Evolutionary conservation across 2,113 vertebrate species (phyloP), one percentile per base, ranked within the genome.

Genomic region (Podiceps cristatus): DNA sequence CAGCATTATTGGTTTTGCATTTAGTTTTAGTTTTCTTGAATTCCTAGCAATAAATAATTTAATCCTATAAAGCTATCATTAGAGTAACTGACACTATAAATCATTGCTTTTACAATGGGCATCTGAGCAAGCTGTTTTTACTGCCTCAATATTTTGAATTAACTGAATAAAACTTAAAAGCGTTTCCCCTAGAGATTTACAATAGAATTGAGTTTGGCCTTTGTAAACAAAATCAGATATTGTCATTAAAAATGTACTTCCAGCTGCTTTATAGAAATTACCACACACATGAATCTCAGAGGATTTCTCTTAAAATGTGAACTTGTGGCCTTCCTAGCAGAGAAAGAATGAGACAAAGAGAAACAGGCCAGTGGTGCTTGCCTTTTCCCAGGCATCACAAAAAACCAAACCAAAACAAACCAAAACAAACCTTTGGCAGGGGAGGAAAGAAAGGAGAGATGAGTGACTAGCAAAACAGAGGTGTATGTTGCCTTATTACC

Each of bases 11-110:
- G 35, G 84, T 59, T 98, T 96, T 62, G 6, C 85, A 83, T 96
- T 97, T 93, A 89, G 87, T 86, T 94, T 96, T 89, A 91, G 79
- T 88, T 97, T 93, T 93, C 76, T 97, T 97, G 88, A 86, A 85
- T 97, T 96, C 89, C 86, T 68, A 87, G 58, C 47, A 96, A 97
- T 98, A 98, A 98, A 98, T 98, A 97, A 98, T 98, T 97, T 96
- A 98, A 93, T 96, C 50, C 91, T 97, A 97, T 98, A 97, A 98
- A 98, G 81, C 93, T 96, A 97, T 98, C 96, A 97, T 97, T 98
- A 97, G 86, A 96, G 96, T 86, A 97, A 95, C 85, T 91, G 93
- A 83, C 92, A 93, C 81, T 95, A 96, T 98, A 98, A 98, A 98
- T 98, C 97, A 98, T 49, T 60, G 29, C 53, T 96, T 98, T 98